Conservation (phyloP, 1,140 invertebrate species). For the Centruroides vittatus region DNA sequence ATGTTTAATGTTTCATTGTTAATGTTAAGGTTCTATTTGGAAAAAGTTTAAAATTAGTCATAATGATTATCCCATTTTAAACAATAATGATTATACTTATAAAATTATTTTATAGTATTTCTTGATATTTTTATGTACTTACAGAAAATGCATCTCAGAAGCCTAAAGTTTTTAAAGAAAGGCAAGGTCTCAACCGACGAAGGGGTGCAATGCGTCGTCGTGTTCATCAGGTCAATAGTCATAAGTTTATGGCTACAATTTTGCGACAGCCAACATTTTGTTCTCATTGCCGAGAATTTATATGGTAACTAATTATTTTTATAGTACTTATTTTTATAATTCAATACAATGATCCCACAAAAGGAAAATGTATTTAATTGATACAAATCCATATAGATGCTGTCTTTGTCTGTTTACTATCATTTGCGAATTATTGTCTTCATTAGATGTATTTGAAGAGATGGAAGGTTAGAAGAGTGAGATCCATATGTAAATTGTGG, state of each 20-base stretch:
- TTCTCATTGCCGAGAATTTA: constrained; percentile 73
- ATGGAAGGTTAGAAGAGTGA: too few relatives aligned
- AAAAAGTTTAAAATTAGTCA: neutral
- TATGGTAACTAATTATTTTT: constrained; percentile 50
- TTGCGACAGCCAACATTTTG: constrained; percentile 93
- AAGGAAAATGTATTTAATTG: too few relatives aligned
- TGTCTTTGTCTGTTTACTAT: too few relatives aligned
- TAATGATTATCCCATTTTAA: neutral
- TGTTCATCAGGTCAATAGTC: constrained; percentile 93
- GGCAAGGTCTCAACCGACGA: constrained; percentile 71
- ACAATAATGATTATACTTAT: neutral
- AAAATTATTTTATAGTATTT: neutral
- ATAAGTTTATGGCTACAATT: constrained; percentile 99
- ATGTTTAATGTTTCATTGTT: too few relatives aligned
- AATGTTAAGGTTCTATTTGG: too few relatives aligned
- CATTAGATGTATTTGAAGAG: too few relatives aligned
- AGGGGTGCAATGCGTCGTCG: constrained; percentile 86
- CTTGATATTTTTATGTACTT: neutral
- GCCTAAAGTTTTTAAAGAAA: constrained; percentile 79
- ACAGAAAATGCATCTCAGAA: constrained; percentile 24
- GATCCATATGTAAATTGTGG: too few relatives aligned
- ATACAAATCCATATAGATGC: too few relatives aligned
- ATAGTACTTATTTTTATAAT: too few relatives aligned
- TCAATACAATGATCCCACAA: too few relatives aligned
- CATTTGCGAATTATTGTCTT: too few relatives aligned